These are phyloP conservation scores for Drosophila rellima DNA, from an alignment of 2,888 invertebrate species.

Conservation along the genomic window DNA sequence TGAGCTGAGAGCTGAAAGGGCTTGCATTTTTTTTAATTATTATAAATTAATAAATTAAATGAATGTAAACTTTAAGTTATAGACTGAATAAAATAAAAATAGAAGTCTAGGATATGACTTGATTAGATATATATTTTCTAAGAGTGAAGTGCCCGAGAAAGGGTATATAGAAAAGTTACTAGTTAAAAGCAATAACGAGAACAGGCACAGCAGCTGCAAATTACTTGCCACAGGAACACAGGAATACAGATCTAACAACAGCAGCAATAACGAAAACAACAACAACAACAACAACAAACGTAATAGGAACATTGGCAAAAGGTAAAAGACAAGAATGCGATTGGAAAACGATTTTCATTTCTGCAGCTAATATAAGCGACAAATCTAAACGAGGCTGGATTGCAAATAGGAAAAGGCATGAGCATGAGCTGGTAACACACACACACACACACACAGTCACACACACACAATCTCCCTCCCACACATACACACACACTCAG, in stretches of 20 bases:
- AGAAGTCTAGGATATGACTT: background rate
- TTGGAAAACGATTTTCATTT: conserved; percentile 80
- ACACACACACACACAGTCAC: conserved; percentile 11
- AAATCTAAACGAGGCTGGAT: conserved; percentile 60
- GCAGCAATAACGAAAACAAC: conserved; percentile 29
- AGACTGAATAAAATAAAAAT: too few relatives aligned
- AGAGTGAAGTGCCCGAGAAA: background rate
- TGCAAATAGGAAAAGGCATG: conserved; percentile 1
- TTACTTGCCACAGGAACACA: conserved; percentile 61
- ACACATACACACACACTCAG: conserved; percentile 8
- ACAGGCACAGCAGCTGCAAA: conserved; percentile 69
- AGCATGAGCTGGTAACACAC: conserved; percentile 28
- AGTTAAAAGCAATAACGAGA: conserved; percentile 64
- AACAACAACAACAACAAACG: conserved; percentile 17
- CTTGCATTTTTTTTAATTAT: too few relatives aligned
- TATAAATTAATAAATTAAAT: too few relatives aligned
- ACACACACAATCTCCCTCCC: conserved; percentile 1
- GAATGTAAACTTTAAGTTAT: too few relatives aligned
- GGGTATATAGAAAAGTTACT: conserved; percentile 34
- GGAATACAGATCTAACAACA: conserved; percentile 16
- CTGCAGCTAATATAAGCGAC: conserved; percentile 80
- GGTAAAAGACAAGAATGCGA: conserved; percentile 74
- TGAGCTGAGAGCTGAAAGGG: too few relatives aligned
- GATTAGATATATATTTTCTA: background rate
- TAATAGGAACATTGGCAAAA: conserved; percentile 48